These are phyloP conservation scores for Lasaia peninsularis DNA, from an alignment of 1,140 invertebrate genomes.

Conservation along the genomic window DNA sequence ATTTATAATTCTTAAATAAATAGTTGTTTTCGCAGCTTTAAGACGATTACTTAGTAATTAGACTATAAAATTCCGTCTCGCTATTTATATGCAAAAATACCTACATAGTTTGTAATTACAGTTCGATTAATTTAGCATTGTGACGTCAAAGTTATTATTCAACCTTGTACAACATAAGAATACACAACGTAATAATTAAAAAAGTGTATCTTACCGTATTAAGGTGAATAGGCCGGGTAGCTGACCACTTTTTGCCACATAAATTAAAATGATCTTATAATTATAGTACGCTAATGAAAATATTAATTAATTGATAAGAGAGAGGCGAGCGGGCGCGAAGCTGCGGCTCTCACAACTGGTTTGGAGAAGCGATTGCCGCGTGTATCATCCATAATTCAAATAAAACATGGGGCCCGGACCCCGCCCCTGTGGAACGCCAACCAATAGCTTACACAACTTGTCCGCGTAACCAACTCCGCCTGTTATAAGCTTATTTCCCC, in stretches of 20 bases:
- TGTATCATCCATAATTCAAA: constrained; percentile 74
- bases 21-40: not conserved
- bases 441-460: constrained; percentile 58
- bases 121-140: not conserved
- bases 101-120: not conserved
- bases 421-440: constrained; percentile 63
- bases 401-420: constrained; percentile 68
- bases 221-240: not conserved
- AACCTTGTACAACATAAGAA: too few species aligned
- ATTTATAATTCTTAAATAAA: constrained; percentile 9
- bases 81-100: constrained; percentile 5
- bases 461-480: constrained; percentile 55
- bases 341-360: constrained; percentile 67
- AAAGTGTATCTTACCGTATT: constrained; percentile 4
- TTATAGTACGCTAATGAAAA: constrained; percentile 51
- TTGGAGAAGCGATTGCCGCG: constrained; percentile 50
- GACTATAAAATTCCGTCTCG: not conserved
- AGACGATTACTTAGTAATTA: not conserved
- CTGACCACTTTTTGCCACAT: constrained; percentile 11
- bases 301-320: constrained; percentile 71
- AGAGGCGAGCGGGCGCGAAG: constrained; percentile 64
- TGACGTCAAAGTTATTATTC: too few species aligned
- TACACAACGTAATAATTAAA: not conserved
- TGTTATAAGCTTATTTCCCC: constrained; percentile 56
- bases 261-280: constrained; percentile 11